Conservation (phyloP, 1,140 invertebrate genomes). For the Drosophila tsacasi region DNA sequence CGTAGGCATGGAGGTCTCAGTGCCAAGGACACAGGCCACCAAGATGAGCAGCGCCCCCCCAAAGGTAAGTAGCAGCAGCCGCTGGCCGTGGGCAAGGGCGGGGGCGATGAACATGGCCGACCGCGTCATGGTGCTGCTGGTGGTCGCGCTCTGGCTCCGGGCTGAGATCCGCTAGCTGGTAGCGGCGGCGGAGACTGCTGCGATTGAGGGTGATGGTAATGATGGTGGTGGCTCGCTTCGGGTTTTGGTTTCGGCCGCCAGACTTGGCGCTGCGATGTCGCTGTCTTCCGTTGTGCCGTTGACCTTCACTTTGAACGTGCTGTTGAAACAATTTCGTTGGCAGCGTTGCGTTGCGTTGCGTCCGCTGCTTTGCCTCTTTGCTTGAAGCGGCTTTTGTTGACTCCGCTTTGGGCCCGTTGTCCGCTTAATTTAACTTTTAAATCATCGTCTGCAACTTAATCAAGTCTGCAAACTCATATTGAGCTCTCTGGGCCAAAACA, state of each 20-base stretch:
- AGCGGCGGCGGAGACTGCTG: conserved; percentile 34
- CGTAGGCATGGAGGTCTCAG: conserved; percentile 76
- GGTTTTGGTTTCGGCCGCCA: conserved; percentile 57
- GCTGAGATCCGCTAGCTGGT: conserved; percentile 58
- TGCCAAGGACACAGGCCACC: conserved; percentile 49
- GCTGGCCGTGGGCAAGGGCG: conserved; percentile 14
- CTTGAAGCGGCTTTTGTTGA: conserved; percentile 40
- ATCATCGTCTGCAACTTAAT: conserved; percentile 34
- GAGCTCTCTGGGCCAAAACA: conserved; percentile 11
- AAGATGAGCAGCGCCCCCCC: conserved; percentile 44
- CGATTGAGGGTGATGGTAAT: conserved; percentile 16
- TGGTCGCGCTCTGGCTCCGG: conserved; percentile 8
- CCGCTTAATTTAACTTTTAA: conserved; percentile 61
- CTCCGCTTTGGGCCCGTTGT: conserved; percentile 47
- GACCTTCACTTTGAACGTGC: conserved; percentile 64
- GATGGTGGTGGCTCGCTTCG: conserved; percentile 20
- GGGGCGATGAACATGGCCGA: conserved; percentile 8
- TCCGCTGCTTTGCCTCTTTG: conserved; percentile 56
- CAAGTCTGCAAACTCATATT: conserved; percentile 45
- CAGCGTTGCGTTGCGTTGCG: conserved; percentile 37
- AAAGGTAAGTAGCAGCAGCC: conserved; percentile 26
- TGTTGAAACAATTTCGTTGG: conserved; percentile 42
- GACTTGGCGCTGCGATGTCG: conserved; percentile 54
- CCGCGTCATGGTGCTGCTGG: conserved; percentile 15
- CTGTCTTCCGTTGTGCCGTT: conserved; percentile 50